Percentiles rank a stretch among this genome's conserved stretches.
phyloP scores from a whole-genome alignment of 92 coral and sea anemone genomes.

The Epizoanthus ramosus region DNA sequence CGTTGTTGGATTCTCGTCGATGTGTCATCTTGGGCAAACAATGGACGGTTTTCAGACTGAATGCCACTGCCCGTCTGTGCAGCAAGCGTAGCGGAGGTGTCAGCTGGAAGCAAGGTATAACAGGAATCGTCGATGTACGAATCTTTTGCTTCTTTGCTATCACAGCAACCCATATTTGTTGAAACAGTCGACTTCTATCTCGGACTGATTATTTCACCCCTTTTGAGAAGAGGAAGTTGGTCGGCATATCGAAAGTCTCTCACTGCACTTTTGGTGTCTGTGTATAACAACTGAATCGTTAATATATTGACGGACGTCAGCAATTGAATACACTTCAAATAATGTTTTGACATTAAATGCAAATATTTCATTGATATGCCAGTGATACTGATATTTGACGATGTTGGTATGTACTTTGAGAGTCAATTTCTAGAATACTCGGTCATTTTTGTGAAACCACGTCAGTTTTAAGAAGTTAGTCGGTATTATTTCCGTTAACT shows the following conservation, averaged over 20 bases:
- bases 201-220: not conserved
- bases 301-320: not conserved
- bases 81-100: not conserved
- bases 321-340: not conserved
- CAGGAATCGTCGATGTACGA: not conserved
- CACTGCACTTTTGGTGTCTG: not conserved
- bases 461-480: too few species aligned
- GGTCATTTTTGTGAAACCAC: too few species aligned
- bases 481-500: too few species aligned
- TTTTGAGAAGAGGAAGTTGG: not conserved
- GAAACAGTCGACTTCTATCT: not conserved
- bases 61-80: not conserved
- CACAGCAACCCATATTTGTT: constrained; percentile 30
- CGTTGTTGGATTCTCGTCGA: not conserved
- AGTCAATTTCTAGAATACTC: too few species aligned
- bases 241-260: too few species aligned
- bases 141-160: not conserved
- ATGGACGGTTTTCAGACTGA: not conserved
- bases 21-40: constrained; percentile 7
- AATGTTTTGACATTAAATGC: not conserved
- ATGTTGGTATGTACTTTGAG: too few species aligned
- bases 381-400: not conserved
- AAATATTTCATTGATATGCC: constrained; percentile 8
- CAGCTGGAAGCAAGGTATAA: not conserved
- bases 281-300: not conserved